Base-by-base conservation (phyloP, 2,888 invertebrate species). In the Imbricaverruca yamaguchii region DNA sequence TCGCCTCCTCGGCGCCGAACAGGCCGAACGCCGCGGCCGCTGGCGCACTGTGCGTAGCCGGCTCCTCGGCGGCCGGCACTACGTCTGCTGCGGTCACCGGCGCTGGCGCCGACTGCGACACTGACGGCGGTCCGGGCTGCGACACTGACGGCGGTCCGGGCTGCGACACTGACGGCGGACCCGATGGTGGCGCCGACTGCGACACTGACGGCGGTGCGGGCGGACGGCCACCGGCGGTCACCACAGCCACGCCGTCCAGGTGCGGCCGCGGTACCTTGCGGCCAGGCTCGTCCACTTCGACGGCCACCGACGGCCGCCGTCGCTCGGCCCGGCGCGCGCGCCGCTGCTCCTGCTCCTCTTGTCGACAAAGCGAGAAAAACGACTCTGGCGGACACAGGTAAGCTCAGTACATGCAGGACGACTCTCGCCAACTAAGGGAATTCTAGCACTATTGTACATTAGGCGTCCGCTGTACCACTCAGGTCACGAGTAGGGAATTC, bases 231-330 rank as follows among this genome's bases (percentile, higher is more conserved):
- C 12, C 65, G 25, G 39, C 55, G 74, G 55, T 21, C 53, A 10
- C 53, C 74, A 55, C 55, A 6, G 74, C 8, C 53, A 74, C 74
- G 6, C 74, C 53, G 21, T 74, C 74, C 74, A 74, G 74, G 21
- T 21, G 74, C 18, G 74, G 74, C 21, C 74, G 74, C 53, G 74
- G 74, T 55, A 74, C 55, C 74, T 74, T 74, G 53, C 74, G 74
- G 21, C 21, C 74, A 8, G 74, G 74, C 74, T 74, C 53, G 21
- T 74, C 74, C 21, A 21, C 39, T 53, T 11, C 25, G 67, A 8
- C 53, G 53, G 12, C 53, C 21, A 21, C 18, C 21, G 55, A 9
- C 3, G 9, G 23, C 4, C 74, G 74, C 21, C 74, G 74, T 10
- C 74, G 74, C 21, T 53, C 74, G 74, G 74, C 18, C 9, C 74